These are phyloP conservation scores for Melierax canorus DNA, from an alignment of 2,113 vertebrate genomes.

Conservation along the genomic window DNA sequence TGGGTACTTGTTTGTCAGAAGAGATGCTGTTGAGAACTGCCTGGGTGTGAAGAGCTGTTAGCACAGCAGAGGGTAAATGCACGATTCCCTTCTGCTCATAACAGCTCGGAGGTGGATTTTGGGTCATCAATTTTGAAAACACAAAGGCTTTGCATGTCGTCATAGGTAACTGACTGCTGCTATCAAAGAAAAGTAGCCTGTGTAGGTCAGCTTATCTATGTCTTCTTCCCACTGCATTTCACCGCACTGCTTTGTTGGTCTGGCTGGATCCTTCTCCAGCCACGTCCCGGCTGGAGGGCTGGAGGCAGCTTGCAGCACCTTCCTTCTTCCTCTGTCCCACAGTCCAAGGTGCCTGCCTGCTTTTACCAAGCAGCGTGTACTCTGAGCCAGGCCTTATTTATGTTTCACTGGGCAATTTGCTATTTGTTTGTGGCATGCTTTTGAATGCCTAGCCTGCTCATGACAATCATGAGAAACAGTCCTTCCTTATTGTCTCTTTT, in stretches of 20 bases:
- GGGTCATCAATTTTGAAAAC: neutral
- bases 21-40: neutral
- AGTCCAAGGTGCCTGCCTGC: neutral
- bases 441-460: neutral
- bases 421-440: neutral
- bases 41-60: neutral
- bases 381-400: neutral
- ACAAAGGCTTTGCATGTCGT: neutral
- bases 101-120: neutral
- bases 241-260: accelerated
- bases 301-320: neutral
- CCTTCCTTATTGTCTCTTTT: neutral
- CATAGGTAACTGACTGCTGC: neutral
- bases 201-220: neutral
- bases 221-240: neutral
- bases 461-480: neutral
- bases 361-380: neutral
- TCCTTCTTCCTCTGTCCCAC: neutral
- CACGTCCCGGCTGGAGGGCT: neutral
- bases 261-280: neutral
- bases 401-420: neutral
- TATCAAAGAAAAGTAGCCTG: neutral
- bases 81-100: neutral
- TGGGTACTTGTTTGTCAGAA: neutral
- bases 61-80: neutral